Percentiles rank a stretch among this genome's conserved stretches.
Evolutionary conservation across 2,888 invertebrate species (phyloP).

Genomic region (Drosophila fungiperda): DNA sequence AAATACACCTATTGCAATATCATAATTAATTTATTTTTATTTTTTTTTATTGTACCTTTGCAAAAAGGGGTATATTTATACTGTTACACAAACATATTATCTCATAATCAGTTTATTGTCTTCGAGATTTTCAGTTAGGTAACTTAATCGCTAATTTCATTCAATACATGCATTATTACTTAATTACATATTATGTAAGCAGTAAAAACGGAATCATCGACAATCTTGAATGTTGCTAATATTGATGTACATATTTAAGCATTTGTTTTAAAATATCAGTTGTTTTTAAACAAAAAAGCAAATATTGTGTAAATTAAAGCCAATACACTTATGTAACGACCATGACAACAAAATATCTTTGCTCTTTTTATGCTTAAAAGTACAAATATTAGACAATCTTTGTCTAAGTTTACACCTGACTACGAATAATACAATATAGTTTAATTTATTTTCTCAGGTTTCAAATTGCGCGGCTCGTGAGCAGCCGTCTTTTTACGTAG

Average conservation of each 20-base stretch:
- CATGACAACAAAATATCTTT: neutral
- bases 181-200: slow-evolving; percentile 19
- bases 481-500: neutral
- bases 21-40: neutral
- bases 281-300: slow-evolving; percentile 8
- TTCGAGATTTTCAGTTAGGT: slow-evolving; percentile 8
- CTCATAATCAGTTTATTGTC: neutral
- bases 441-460: neutral
- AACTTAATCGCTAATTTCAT: neutral
- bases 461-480: neutral
- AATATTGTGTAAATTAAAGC: slow-evolving; percentile 3
- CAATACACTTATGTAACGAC: neutral
- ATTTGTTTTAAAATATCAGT: neutral
- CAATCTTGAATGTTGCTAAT: neutral
- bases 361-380: neutral
- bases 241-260: slow-evolving; percentile 7
- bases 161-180: slow-evolving; percentile 5
- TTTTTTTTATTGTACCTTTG: slow-evolving; percentile 3
- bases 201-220: neutral
- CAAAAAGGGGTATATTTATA: slow-evolving; percentile 15
- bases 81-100: slow-evolving; percentile 9
- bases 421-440: neutral
- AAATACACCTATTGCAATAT: neutral
- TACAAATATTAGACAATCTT: neutral
- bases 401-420: neutral